A percentile compares a stretch with the other conserved stretches of the same genome.
phyloP scores from a whole-genome alignment of 2,113 vertebrate species.

The Leptosomus discolor region DNA sequence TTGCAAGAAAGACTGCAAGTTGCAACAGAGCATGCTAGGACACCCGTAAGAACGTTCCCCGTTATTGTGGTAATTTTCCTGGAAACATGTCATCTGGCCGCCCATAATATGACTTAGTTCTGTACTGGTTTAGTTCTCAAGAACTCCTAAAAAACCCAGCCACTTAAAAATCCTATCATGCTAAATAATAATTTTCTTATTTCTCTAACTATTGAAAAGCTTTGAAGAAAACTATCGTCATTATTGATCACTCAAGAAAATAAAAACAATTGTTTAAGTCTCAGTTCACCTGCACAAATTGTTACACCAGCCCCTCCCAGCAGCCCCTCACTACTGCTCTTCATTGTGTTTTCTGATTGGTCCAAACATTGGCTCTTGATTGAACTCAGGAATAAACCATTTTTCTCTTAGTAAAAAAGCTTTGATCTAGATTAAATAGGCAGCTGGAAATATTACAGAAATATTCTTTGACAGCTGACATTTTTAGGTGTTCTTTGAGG shows the following conservation, averaged over 20 bases:
- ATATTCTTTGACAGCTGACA: background rate
- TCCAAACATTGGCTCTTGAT: background rate
- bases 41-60: background rate
- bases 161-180: background rate
- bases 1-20: background rate
- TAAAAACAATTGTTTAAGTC: background rate
- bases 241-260: background rate
- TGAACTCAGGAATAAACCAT: background rate
- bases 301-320: background rate
- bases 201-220: background rate
- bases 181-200: background rate
- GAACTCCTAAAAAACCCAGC: background rate
- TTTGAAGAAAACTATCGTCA: background rate
- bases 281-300: background rate
- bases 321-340: background rate
- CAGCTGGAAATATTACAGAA: background rate
- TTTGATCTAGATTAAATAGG: background rate
- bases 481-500: background rate
- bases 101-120: background rate
- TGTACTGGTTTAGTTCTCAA: background rate
- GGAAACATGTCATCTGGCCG: background rate
- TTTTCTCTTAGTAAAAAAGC: background rate
- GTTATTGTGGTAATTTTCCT: background rate
- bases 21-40: background rate
- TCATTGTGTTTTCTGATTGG: background rate